A percentile compares a stretch with the other conserved stretches of the same genome.
Conservation (phyloP, 2,113 vertebrate species). For the Apus apus region DNA sequence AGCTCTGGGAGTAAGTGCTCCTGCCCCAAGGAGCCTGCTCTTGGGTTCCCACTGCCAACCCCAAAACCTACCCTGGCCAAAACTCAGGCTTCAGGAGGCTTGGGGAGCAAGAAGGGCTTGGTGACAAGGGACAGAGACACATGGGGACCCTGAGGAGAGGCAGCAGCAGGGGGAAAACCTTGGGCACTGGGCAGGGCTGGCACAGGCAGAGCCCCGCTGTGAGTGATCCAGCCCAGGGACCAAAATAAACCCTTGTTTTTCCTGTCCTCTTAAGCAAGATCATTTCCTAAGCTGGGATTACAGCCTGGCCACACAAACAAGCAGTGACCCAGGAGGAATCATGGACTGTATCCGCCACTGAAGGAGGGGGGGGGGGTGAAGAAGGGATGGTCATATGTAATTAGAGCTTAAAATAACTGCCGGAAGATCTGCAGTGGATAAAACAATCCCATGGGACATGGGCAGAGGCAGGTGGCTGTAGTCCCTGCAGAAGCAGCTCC, state of each 20-base stretch:
- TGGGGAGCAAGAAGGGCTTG: background rate
- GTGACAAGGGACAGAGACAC: background rate
- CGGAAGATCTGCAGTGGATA: background rate
- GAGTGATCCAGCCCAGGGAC: background rate
- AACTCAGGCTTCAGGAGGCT: background rate
- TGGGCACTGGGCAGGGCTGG: background rate
- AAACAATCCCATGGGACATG: too few species aligned
- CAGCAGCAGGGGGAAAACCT: background rate
- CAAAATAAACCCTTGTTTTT: background rate
- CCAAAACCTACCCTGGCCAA: background rate
- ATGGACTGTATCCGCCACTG: fast-evolving
- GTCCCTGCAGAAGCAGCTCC: background rate
- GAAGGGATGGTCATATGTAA: background rate
- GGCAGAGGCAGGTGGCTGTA: too few species aligned
- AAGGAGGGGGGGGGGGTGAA: too few species aligned
- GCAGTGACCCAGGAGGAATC: background rate
- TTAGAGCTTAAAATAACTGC: background rate
- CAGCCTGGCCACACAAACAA: background rate
- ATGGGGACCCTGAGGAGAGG: background rate
- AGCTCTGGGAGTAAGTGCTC: background rate
- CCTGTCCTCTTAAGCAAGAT: background rate
- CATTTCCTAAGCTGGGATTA: background rate
- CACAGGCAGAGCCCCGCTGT: background rate
- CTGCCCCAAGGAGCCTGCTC: background rate
- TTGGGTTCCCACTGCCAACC: fast-evolving